Evolutionary conservation across 2,113 vertebrate species (phyloP), one percentile per base, ranked within the genome.

Genomic region (Sakesphorus luctuosus): DNA sequence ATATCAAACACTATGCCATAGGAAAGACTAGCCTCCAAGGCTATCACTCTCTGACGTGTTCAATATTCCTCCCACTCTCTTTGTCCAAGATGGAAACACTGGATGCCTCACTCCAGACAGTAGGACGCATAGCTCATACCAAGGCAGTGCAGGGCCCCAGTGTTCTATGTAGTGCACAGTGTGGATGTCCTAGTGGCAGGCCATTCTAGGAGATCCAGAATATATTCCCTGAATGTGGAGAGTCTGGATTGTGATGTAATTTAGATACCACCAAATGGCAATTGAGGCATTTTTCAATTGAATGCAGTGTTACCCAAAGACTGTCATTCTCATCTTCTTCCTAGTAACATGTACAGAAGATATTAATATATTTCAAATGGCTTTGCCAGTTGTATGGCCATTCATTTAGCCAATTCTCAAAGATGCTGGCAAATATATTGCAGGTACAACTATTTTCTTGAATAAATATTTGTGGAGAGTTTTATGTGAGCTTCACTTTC

Each of bases 381-480:
- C 53, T 88, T 77, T 68, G 6, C 7, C 47, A 78, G 50, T 47
- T 90, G 13, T 4, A 35, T 40, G 68, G n/a, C 33, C 76, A 61
- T 81, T 71, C 53, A 65, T 46, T 58, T 87, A 2, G 0, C 15
- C 18, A 53, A 78, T 67, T 93, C 40, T 75, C 2, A 2, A 46
- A 91, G 87, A 76, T 82, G 14, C n/a, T 89, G 77, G 20, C 44
- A 90, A 81, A 25, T 84, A 53, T 72, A 86, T 23, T 62, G 40
- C 56, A 92, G 83, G 90, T 82, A 71, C 49, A 82, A 36, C 25
- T 90, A 90, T 68, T 94, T 79, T 94, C 56, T 93, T 94, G 75
- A 84, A 87, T 74, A 97, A 94, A 90, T 90, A 93, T 94, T 90
- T 93, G 86, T 89, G 76, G 84, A 61, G 89, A 56, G 90, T 95